Percentiles rank a stretch among this genome's conserved stretches.
These are phyloP conservation scores for Poeciliopsis prolifica DNA, from an alignment of 2,113 vertebrate species.

Conservation along the genomic window DNA sequence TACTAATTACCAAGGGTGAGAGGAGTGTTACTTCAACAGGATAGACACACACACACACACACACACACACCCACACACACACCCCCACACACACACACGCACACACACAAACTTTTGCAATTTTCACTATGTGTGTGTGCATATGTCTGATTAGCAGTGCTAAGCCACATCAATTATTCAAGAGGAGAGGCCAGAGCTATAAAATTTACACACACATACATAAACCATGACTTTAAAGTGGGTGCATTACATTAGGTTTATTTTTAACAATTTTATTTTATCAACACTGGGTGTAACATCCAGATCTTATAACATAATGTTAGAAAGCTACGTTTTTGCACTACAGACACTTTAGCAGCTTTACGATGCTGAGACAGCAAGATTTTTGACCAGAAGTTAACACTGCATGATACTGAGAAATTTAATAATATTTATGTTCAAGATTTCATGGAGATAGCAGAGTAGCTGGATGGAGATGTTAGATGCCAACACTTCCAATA, in stretches of 20 bases:
- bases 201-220: slow-evolving; percentile 34
- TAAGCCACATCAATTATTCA: slow-evolving; percentile 58
- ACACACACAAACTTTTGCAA: slow-evolving; percentile 80
- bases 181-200: slow-evolving; percentile 18
- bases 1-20: slow-evolving; percentile 87
- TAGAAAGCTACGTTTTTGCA: not conserved
- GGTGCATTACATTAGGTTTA: slow-evolving; percentile 6
- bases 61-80: slow-evolving; percentile 46
- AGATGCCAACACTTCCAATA: not conserved
- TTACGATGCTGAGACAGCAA: not conserved
- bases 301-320: not conserved
- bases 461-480: not conserved
- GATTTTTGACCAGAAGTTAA: not conserved
- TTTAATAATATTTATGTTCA: not conserved
- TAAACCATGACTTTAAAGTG: slow-evolving; percentile 33
- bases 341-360: not conserved
- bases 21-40: slow-evolving; percentile 65
- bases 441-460: not conserved
- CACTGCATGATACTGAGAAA: not conserved
- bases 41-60: slow-evolving; percentile 50
- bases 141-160: slow-evolving; percentile 35
- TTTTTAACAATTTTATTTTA: slow-evolving; percentile 14
- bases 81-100: slow-evolving; percentile 52
- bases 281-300: slow-evolving; percentile 10
- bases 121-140: slow-evolving; percentile 75